These are phyloP conservation scores for Neodiprion pinetum DNA, from an alignment of 1,140 invertebrate genomes.

Conservation along the genomic window DNA sequence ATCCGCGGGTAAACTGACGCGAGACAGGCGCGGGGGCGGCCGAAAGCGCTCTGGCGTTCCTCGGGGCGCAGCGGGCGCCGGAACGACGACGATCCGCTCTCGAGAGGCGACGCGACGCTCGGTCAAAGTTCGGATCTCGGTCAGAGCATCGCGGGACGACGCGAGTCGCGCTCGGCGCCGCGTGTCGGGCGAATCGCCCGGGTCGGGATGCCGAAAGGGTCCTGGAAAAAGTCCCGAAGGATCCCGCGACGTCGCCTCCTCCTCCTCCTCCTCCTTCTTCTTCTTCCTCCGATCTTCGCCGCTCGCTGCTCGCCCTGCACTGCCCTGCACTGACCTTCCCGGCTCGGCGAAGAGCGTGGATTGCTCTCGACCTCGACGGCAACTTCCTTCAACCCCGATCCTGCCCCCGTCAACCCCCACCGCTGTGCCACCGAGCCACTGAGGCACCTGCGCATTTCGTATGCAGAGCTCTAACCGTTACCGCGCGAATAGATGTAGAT, in stretches of 20 bases:
- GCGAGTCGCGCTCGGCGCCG: background rate
- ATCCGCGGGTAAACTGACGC: background rate
- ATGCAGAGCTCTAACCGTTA: no score
- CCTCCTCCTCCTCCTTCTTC: no score
- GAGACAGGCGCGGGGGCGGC: background rate
- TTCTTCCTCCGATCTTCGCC: no score
- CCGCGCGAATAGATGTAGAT: no score
- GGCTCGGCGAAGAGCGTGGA: no score
- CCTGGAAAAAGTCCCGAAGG: background rate
- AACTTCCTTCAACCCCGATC: no score
- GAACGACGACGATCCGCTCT: background rate
- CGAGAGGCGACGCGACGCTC: background rate
- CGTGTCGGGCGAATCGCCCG: background rate
- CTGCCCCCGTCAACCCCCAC: no score
- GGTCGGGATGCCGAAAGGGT: background rate
- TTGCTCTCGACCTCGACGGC: no score
- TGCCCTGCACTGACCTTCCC: no score
- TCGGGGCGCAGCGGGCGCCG: background rate
- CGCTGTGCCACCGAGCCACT: no score
- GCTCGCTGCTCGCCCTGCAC: no score
- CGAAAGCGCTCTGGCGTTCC: background rate
- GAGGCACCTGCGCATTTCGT: no score
- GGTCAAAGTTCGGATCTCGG: slow-evolving; percentile 2
- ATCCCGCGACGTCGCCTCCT: background rate
- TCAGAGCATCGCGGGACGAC: background rate